Evolutionary conservation across 2,113 vertebrate species (phyloP), one percentile per base, ranked within the genome.

Genomic region (Columba livia): DNA sequence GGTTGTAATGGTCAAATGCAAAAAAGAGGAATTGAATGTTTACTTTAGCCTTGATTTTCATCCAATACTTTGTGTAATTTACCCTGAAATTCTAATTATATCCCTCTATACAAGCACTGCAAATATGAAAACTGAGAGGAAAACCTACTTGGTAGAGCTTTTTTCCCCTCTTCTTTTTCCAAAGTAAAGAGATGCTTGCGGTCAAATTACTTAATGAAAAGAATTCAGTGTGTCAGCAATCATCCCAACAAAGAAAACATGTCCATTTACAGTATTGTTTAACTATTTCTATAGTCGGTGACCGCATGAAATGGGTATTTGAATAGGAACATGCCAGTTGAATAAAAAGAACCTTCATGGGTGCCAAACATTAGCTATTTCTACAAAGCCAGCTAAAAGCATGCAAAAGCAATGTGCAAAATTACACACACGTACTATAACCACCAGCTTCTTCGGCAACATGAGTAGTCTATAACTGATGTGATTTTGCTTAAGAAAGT

Each of bases 221-320:
- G 24, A 91, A 94, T 71, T 91, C 42, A 83, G 47, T 36, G 69
- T 95, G 85, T 90, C 79, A 95, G 79, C 1, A 0, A 94, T 64
- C 83, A 93, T 53, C 84, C 16, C 53, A 87, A 77, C 71, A 91
- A 91, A 94, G 94, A 95, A 84, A 96, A 91, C 90, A 94, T 91
- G 75, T 61, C 94, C 94, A 96, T 96, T 96, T 96, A 90, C 74
- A 96, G 95, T 67, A 62, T 62, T 95, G 88, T 83, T 96, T 91
- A 93, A 95, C 82, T 91, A 83, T 91, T 96, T 90, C 91, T 83
- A 5, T 51, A 79, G 75, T 25, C 71, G 48, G 69, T 96, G 85
- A 95, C 64, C 42, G 2, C 65, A 94, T 81, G 71, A 84, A 86
- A 64, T 14, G 69, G n/a, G 53, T 92, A 96, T 96, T 95, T 92